phyloP scores from a whole-genome alignment of 2,888 invertebrate genomes.

The Carterocephalus palaemon region DNA sequence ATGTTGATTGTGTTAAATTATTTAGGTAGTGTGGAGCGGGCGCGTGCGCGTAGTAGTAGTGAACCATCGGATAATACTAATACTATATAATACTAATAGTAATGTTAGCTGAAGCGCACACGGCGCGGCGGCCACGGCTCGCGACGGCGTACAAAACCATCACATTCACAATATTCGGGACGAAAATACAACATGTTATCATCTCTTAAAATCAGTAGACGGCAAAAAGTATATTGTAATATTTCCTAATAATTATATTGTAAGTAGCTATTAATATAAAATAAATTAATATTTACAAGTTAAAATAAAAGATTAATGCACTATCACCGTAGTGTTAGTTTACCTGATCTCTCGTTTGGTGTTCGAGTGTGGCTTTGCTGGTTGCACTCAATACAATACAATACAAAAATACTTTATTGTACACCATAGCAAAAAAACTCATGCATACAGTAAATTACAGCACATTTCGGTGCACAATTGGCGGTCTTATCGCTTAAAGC shows the following conservation, averaged over 20 bases:
- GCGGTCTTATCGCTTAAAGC: too few relatives aligned
- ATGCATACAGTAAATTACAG: too few relatives aligned
- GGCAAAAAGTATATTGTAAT: not conserved
- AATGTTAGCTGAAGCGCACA: too few relatives aligned
- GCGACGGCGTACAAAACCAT: not conserved
- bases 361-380: not conserved
- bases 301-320: not conserved
- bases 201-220: not conserved
- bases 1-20: constrained; percentile 40
- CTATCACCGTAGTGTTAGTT: constrained; percentile 4
- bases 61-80: constrained; percentile 7
- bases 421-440: too few relatives aligned
- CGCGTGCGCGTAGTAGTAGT: constrained; percentile 8
- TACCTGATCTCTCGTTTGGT: not conserved
- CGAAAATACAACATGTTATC: not conserved
- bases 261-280: too few relatives aligned
- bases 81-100: too few relatives aligned
- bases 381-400: too few relatives aligned
- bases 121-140: too few relatives aligned
- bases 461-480: too few relatives aligned
- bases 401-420: too few relatives aligned
- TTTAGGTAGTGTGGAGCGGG: constrained; percentile 29
- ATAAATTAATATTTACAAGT: not conserved
- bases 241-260: constrained; percentile 1
- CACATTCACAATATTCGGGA: not conserved